Conservation (phyloP, 2,797 vertebrate genomes). For the Poeciliopsis gracilis region DNA sequence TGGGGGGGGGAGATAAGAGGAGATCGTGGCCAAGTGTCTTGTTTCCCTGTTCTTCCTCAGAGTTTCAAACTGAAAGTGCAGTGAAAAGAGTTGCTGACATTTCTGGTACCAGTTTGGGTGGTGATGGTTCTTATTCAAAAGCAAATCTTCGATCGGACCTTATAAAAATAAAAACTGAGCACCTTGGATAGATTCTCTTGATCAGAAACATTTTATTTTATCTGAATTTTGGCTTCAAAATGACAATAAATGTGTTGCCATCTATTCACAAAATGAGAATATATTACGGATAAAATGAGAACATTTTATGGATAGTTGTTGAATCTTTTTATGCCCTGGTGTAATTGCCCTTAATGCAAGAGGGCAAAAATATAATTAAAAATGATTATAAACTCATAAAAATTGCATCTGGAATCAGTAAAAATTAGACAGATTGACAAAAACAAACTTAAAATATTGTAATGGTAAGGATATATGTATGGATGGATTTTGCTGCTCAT, state of each 20-base stretch:
- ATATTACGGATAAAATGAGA: background rate
- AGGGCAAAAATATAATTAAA: background rate
- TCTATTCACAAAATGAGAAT: background rate
- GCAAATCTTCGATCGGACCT: background rate
- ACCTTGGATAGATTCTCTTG: background rate
- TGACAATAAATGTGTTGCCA: background rate
- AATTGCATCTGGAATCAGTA: background rate
- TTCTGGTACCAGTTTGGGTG: background rate
- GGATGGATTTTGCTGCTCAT: background rate
- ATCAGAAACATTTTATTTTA: background rate
- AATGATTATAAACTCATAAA: background rate
- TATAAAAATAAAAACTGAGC: background rate
- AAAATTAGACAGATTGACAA: background rate
- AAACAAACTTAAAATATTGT: background rate
- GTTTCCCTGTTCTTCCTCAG: conserved; percentile 6
- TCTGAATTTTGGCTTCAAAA: background rate
- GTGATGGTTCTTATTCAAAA: background rate
- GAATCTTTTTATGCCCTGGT: background rate
- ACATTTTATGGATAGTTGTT: background rate
- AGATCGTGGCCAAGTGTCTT: conserved; percentile 15
- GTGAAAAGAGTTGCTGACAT: background rate
- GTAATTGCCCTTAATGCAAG: background rate
- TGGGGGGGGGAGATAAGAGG: conserved; percentile 12
- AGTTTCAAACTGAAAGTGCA: conserved; percentile 1
- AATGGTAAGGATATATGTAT: background rate